Percentiles rank a stretch among this genome's conserved stretches.
These are phyloP conservation scores for Acanthosepion pharaonis DNA, from an alignment of 2,888 invertebrate species.

Conservation along the genomic window DNA sequence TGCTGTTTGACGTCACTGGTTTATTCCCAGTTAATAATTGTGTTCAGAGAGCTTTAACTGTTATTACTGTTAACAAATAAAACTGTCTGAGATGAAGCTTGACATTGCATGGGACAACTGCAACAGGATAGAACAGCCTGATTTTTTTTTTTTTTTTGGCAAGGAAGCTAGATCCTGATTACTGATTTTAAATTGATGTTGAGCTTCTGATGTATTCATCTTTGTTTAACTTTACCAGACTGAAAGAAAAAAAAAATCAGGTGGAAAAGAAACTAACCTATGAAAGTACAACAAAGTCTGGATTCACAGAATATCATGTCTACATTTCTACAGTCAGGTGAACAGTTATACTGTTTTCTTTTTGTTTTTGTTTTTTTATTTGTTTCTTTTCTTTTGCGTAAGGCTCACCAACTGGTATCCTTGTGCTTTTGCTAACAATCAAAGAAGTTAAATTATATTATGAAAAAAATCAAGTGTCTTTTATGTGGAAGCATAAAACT, in stretches of 20 bases:
- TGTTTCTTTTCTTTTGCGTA: neutral
- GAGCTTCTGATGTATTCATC: neutral
- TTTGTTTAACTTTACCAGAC: neutral
- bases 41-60: conserved; percentile 33
- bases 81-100: conserved; percentile 33
- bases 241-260: neutral
- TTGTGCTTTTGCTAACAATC: conserved; percentile 33
- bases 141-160: neutral
- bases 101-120: conserved; percentile 33
- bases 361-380: neutral
- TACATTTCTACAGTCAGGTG: too few relatives aligned
- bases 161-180: neutral
- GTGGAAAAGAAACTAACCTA: neutral
- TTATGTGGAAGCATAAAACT: neutral
- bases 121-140: neutral
- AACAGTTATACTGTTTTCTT: neutral
- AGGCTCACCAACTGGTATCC: neutral
- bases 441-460: neutral
- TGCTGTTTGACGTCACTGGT: conserved; percentile 33
- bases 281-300: too few relatives aligned
- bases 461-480: neutral
- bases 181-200: neutral
- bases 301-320: too few relatives aligned
- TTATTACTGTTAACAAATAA: conserved; percentile 33
- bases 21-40: neutral